A percentile compares a stretch with the other conserved stretches of the same genome.
phyloP scores from a whole-genome alignment of 2,113 vertebrate genomes.

The Mustela lutreola region DNA sequence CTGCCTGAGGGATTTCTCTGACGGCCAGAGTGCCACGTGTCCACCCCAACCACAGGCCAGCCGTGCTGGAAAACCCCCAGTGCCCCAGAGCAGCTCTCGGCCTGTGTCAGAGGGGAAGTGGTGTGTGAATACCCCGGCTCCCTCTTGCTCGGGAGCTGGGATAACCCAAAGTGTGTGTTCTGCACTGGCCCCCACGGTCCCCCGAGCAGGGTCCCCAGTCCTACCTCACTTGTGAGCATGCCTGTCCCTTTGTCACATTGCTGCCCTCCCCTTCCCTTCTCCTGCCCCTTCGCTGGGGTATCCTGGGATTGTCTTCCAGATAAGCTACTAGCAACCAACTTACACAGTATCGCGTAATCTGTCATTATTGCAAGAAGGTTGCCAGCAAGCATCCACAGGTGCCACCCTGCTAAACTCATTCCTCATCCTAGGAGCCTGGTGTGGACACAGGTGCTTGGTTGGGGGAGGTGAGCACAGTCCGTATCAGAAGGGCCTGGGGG shows the following conservation, averaged over 20 bases:
- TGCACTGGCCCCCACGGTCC: neutral
- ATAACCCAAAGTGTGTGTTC: accelerated
- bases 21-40: neutral
- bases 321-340: neutral
- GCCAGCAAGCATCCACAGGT: neutral
- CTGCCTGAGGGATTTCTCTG: neutral
- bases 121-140: neutral
- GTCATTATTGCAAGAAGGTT: neutral
- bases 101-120: neutral
- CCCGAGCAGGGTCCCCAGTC: neutral
- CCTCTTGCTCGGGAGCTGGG: neutral
- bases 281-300: neutral
- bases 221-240: accelerated
- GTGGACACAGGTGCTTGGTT: neutral
- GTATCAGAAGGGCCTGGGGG: neutral
- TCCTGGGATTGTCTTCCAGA: neutral
- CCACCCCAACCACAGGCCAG: neutral
- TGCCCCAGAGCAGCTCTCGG: neutral
- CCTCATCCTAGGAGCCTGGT: accelerated
- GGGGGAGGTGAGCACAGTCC: neutral
- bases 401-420: neutral
- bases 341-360: neutral
- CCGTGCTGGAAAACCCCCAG: neutral
- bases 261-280: neutral
- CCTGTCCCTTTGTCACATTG: neutral